Evolutionary conservation across 2,888 invertebrate species (phyloP), one percentile per base, ranked within the genome.

Genomic region (Ichneumoninae sp.): DNA sequence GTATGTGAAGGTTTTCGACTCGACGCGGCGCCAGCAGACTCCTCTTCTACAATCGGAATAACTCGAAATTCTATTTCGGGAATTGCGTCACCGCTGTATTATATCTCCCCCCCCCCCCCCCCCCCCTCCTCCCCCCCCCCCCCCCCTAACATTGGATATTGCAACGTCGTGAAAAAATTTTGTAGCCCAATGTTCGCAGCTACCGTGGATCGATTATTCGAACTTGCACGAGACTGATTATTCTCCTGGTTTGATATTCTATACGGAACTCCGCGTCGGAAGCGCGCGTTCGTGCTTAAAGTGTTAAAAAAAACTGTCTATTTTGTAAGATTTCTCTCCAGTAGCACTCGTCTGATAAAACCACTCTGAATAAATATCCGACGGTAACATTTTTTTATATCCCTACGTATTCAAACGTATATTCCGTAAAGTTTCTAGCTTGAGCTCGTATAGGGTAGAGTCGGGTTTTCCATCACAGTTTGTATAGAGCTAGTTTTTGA

Each of bases 331-430:
- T 57, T 30, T 44, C n/a, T 40, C 72, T 57, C 26, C 36, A 22
- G 22, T 72, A 44, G 26, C 44, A 72, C 57, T 72, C 57, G 72
- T 40, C 72, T 47, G 72, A 72, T 72, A 72, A 72, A 72, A 57
- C 60, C 72, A n/a, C 22, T 8, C 57, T 40, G 57, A 44, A 72
- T 57, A 60, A 60, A 72, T 26, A 60, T n/a, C 36, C 71, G 71
- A 40, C 54, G 22, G 33, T 57, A 22, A 57, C 0, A 26, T 57
- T 57, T 26, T 19, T 19, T 52, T 52, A 26, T 13, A 22, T 22
- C 1, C 57, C 57, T 57, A 70, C 72, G 40, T 44, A 60, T 72
- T 72, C 72, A 57, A 57, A 72, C 13, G 57, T 57, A 22, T 26
- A 22, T 10, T 4, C 57, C 19, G 57, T 13, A 57, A 57, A 57